Conservation (phyloP, 2,797 vertebrate genomes). For the Tenualosa thibaudeaui region DNA sequence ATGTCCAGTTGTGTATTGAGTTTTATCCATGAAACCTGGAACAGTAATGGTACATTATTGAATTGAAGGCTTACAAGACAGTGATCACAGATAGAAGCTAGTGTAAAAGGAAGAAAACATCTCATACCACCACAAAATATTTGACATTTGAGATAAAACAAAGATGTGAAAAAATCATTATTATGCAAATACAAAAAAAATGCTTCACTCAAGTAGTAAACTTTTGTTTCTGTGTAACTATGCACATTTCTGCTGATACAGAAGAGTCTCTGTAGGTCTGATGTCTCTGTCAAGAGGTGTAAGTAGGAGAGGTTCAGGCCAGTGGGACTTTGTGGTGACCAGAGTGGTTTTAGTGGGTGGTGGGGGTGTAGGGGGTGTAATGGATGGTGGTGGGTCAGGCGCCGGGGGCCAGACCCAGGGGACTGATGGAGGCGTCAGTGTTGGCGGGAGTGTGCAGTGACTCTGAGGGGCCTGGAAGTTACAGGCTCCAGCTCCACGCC, state of each 20-base stretch:
- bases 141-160: too few relatives aligned
- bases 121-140: too few relatives aligned
- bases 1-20: too few relatives aligned
- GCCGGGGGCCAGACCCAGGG: neutral
- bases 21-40: too few relatives aligned
- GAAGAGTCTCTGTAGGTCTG: neutral
- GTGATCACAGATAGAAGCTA: too few relatives aligned
- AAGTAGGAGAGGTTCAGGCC: constrained; percentile 20
- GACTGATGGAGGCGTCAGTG: neutral
- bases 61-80: too few relatives aligned
- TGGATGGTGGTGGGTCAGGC: neutral
- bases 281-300: constrained; percentile 16
- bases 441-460: neutral
- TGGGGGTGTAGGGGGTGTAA: neutral
- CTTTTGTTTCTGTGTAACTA: neutral
- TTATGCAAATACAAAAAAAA: too few relatives aligned
- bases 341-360: neutral
- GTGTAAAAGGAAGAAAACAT: too few relatives aligned
- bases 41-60: too few relatives aligned
- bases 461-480: constrained; percentile 38
- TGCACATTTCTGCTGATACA: neutral
- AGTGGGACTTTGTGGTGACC: neutral
- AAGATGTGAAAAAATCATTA: too few relatives aligned
- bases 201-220: too few relatives aligned
- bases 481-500: constrained; percentile 48